phyloP scores from a whole-genome alignment of 2,113 vertebrate species.

The Bufo gargarizans region DNA sequence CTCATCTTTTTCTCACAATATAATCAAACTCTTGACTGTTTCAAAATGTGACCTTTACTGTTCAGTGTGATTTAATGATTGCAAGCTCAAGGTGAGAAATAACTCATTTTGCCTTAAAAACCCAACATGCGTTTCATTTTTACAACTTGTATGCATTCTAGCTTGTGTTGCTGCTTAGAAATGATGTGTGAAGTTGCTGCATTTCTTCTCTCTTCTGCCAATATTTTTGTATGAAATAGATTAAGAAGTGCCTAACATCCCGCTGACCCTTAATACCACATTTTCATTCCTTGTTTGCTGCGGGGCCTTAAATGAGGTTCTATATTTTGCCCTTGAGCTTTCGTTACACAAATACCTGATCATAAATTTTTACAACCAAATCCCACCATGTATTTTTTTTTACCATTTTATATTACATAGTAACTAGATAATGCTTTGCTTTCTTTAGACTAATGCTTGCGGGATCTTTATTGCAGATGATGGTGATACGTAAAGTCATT shows the following conservation, averaged over 20 bases:
- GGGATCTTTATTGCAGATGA: conserved; percentile 16
- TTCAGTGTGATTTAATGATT: conserved; percentile 2
- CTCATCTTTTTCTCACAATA: neutral
- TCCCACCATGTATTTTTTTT: conserved; percentile 3
- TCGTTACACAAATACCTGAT: conserved; percentile 12
- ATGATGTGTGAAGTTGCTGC: conserved; percentile 29
- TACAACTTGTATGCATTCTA: conserved; percentile 20
- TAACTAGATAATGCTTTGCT: conserved; percentile 25
- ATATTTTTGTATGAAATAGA: conserved; percentile 33
- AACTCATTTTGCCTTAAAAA: conserved; percentile 60
- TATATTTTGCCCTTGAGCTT: conserved; percentile 27
- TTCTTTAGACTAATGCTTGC: conserved; percentile 22
- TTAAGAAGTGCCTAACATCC: conserved; percentile 24
- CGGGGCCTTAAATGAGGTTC: neutral
- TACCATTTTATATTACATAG: neutral
- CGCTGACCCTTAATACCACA: conserved; percentile 24
- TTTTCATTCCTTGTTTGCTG: neutral
- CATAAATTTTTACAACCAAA: conserved; percentile 20
- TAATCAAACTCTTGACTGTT: neutral
- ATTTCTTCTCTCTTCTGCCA: conserved; percentile 34
- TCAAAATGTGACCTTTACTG: neutral
- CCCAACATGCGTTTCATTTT: conserved; percentile 51
- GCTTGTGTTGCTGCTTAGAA: conserved; percentile 30
- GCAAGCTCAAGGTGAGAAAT: neutral
- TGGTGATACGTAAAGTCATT: conserved; percentile 27